A percentile compares a stretch with the other conserved stretches of the same genome.
phyloP scores from a whole-genome alignment of 92 coral and sea anemone species.

The Plumapathes pennacea region DNA sequence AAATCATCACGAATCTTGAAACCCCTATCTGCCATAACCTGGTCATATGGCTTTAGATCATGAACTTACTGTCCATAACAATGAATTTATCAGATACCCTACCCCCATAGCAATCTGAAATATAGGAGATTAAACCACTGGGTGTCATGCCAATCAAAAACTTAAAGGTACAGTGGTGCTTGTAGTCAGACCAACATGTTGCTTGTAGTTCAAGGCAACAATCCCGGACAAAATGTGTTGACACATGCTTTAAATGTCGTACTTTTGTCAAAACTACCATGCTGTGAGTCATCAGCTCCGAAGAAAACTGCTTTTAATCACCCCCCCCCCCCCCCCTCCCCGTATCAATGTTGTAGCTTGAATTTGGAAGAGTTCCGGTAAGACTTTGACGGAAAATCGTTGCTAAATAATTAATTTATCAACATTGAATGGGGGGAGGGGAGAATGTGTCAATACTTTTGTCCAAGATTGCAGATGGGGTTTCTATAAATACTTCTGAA shows the following conservation, averaged over 20 bases:
- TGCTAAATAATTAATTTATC: too few relatives aligned
- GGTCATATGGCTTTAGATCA: conserved; percentile 24
- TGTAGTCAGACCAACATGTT: conserved; percentile 24
- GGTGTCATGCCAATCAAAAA: conserved; percentile 25
- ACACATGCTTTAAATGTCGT: too few relatives aligned
- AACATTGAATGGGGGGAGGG: too few relatives aligned
- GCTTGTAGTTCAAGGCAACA: conserved; percentile 11
- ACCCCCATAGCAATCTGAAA: conserved; percentile 20
- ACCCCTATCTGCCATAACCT: conserved; percentile 38
- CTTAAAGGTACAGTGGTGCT: conserved; percentile 15
- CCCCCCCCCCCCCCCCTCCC: too few relatives aligned
- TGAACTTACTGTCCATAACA: conserved; percentile 11
- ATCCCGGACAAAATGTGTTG: too few relatives aligned
- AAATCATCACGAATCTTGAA: conserved; percentile 17
- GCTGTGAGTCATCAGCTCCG: too few relatives aligned
- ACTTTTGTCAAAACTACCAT: too few relatives aligned
- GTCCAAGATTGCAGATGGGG: conserved; percentile 18
- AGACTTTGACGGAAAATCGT: too few relatives aligned
- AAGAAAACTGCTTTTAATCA: too few relatives aligned
- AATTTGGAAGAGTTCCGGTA: too few relatives aligned
- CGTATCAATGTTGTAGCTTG: too few relatives aligned
- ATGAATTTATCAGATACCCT: conserved; percentile 20
- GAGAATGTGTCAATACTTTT: too few relatives aligned
- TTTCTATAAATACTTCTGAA: conserved; percentile 17
- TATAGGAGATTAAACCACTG: conserved; percentile 16